A percentile compares a stretch with the other conserved stretches of the same genome.
phyloP scores from a whole-genome alignment of 1,140 invertebrate species.

The Heliconius hermathena region DNA sequence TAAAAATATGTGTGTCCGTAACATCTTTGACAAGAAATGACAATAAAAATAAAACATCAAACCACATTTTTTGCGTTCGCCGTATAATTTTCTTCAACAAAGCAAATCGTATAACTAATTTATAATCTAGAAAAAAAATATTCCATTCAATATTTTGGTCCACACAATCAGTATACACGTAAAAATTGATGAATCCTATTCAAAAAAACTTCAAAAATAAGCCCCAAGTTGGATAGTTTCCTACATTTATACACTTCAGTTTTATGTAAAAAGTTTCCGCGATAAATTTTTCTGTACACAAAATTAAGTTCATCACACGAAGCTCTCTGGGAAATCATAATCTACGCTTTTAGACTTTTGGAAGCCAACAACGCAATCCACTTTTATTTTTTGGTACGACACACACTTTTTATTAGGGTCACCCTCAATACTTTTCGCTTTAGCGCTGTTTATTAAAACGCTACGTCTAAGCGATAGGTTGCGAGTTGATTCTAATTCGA shows the following conservation, averaged over 20 bases:
- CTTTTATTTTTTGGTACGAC: conserved; percentile 66
- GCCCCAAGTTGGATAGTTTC: neutral
- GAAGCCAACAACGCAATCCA: conserved; percentile 67
- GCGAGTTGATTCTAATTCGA: conserved; percentile 56
- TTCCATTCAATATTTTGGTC: conserved; percentile 7
- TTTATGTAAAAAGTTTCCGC: conserved; percentile 42
- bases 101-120: conserved; percentile 1
- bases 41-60: neutral
- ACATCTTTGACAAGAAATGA: neutral
- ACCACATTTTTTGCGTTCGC: neutral
- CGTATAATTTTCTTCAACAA: conserved; percentile 16
- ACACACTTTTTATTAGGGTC: conserved; percentile 63
- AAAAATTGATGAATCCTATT: conserved; percentile 27
- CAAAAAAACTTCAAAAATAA: conserved; percentile 25
- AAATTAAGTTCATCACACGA: conserved; percentile 58
- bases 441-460: conserved; percentile 77
- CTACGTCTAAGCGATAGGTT: conserved; percentile 72
- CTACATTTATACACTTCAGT: conserved; percentile 18
- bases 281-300: conserved; percentile 44
- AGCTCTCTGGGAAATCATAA: conserved; percentile 74
- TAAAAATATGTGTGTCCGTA: no score
- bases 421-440: conserved; percentile 70
- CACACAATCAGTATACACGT: conserved; percentile 26
- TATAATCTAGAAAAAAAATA: conserved; percentile 10
- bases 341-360: conserved; percentile 71